Evolutionary conservation across 2,888 invertebrate species (phyloP).

Genomic region (Synergus gifuensis): DNA sequence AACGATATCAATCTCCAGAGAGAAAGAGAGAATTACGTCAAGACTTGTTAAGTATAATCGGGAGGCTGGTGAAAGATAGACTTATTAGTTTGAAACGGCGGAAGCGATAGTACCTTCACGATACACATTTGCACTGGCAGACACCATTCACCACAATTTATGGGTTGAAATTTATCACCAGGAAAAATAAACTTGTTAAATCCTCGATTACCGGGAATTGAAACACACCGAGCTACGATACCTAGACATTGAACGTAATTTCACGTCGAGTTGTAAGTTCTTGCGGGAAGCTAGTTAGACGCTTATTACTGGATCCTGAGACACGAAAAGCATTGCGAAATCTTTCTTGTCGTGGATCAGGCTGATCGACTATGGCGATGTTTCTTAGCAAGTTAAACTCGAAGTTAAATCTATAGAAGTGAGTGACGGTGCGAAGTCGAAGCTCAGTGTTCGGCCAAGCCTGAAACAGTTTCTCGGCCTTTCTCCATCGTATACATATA

Average conservation of each 20-base stretch:
- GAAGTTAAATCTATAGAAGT: neutral
- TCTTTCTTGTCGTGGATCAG: conserved; percentile 18
- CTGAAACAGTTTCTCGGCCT: conserved; percentile 58
- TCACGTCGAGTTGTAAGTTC: conserved; percentile 35
- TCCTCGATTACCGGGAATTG: conserved; percentile 29
- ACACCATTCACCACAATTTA: conserved; percentile 6
- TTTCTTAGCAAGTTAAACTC: neutral
- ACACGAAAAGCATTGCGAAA: conserved; percentile 24
- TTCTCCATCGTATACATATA: conserved; percentile 52
- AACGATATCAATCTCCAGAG: neutral
- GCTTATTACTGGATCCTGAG: conserved; percentile 30
- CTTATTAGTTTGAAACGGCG: conserved; percentile 7
- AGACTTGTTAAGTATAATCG: neutral
- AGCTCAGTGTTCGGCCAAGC: conserved; percentile 13
- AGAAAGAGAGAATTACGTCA: neutral
- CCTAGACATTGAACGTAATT: conserved; percentile 37
- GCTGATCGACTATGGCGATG: conserved; percentile 4
- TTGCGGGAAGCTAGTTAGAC: conserved; percentile 33
- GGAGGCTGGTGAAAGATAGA: neutral
- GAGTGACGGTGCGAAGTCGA: conserved; percentile 19
- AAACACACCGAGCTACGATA: conserved; percentile 24
- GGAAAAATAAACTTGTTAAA: conserved; percentile 30
- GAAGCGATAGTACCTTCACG: conserved; percentile 15
- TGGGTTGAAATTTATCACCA: conserved; percentile 1
- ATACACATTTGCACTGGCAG: conserved; percentile 18